These are phyloP conservation scores for Zeus faber DNA, from an alignment of 2,113 vertebrate genomes.

Conservation along the genomic window DNA sequence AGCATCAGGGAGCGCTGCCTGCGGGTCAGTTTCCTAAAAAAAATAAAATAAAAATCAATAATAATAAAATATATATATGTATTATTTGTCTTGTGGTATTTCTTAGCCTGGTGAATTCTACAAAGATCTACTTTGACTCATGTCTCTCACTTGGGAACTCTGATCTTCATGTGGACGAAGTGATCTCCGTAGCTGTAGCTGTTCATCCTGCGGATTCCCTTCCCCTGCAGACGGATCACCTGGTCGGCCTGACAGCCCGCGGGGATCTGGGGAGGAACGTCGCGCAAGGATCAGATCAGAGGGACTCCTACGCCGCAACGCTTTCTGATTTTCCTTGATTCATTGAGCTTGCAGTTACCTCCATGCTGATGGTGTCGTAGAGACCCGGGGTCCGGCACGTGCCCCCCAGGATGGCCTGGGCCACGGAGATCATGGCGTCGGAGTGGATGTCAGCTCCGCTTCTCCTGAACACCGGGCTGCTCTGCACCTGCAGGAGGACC, in stretches of 20 bases:
- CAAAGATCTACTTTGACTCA: too few relatives aligned
- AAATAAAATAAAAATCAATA: not conserved
- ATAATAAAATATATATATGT: too few relatives aligned
- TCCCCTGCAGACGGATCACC: slow-evolving; percentile 85
- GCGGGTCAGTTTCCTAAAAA: slow-evolving; percentile 80
- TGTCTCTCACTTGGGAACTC: slow-evolving; percentile 85
- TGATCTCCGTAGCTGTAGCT: slow-evolving; percentile 92
- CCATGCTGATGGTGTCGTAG: slow-evolving; percentile 83
- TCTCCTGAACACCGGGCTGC: slow-evolving; percentile 86
- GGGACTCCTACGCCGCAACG: too few relatives aligned
- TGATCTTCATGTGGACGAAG: slow-evolving; percentile 92
- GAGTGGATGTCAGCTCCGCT: slow-evolving; percentile 90
- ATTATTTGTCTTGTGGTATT: too few relatives aligned
- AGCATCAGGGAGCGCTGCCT: slow-evolving; percentile 84
- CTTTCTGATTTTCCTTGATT: not conserved
- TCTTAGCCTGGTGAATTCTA: too few relatives aligned
- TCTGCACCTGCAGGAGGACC: slow-evolving; percentile 82
- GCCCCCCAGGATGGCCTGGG: slow-evolving; percentile 92
- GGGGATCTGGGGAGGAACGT: slow-evolving; percentile 78
- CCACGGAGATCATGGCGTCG: slow-evolving; percentile 84
- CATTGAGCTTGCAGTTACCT: too few relatives aligned
- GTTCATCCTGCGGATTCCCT: slow-evolving; percentile 89
- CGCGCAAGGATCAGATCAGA: too few relatives aligned
- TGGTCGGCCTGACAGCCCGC: slow-evolving; percentile 84
- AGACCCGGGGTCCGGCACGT: slow-evolving; percentile 84